Conservation (phyloP, 35 echinoderm and acorn worm genomes). For the Stichopus chloronotus region DNA sequence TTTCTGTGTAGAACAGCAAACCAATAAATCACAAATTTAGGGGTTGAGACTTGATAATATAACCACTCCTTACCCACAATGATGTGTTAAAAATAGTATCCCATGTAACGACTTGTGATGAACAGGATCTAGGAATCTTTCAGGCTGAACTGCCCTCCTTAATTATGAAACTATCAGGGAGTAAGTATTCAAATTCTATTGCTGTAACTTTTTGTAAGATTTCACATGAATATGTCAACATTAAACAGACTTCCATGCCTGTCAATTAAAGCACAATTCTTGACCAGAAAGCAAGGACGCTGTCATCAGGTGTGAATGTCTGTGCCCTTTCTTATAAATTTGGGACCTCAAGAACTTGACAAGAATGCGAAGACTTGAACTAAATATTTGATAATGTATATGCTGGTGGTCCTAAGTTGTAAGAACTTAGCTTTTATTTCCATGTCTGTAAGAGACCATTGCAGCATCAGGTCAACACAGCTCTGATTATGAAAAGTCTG, state of each 20-base stretch:
- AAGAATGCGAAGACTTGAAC: not conserved
- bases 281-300: too few relatives aligned
- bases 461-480: too few relatives aligned
- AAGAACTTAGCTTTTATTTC: too few relatives aligned
- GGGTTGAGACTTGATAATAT: not conserved
- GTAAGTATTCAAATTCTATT: not conserved
- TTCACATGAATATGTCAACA: too few relatives aligned
- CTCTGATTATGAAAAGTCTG: too few relatives aligned
- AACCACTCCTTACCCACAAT: not conserved
- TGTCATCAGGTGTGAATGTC: too few relatives aligned
- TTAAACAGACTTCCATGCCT: too few relatives aligned
- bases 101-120: not conserved
- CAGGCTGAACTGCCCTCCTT: not conserved
- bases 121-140: not conserved
- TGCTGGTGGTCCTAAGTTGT: too few relatives aligned
- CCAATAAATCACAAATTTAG: not conserved
- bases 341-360: not conserved
- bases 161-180: not conserved
- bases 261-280: too few relatives aligned
- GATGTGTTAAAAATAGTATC: not conserved
- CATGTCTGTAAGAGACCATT: too few relatives aligned
- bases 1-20: not conserved
- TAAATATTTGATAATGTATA: not conserved
- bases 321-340: too few relatives aligned
- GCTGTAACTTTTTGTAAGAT: too few relatives aligned